A percentile compares a stretch with the other conserved stretches of the same genome.
These are phyloP conservation scores for Enteromius anoplus DNA, from an alignment of 2,797 vertebrate genomes.

Conservation along the genomic window DNA sequence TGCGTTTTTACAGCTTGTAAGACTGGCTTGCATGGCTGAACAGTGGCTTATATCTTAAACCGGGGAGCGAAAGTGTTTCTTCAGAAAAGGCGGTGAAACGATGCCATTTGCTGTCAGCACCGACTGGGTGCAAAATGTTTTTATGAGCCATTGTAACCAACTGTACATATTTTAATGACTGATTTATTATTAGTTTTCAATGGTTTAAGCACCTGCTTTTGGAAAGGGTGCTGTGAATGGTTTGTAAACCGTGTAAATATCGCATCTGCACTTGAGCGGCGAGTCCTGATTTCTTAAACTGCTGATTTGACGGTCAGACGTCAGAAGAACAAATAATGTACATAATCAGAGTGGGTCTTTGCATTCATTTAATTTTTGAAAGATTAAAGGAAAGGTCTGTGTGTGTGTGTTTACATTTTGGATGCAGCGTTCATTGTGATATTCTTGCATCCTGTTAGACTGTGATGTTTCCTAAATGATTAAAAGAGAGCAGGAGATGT, in stretches of 20 bases:
- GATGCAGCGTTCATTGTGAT: slow-evolving; percentile 49
- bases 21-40: slow-evolving; percentile 76
- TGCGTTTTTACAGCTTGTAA: slow-evolving; percentile 51
- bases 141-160: slow-evolving; percentile 62
- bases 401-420: slow-evolving; percentile 57
- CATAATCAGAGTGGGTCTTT: slow-evolving; percentile 67
- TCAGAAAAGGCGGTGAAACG: slow-evolving; percentile 54
- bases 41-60: slow-evolving; percentile 73
- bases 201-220: slow-evolving; percentile 55
- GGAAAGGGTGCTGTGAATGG: slow-evolving; percentile 69
- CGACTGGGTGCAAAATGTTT: slow-evolving; percentile 48
- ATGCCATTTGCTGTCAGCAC: slow-evolving; percentile 44
- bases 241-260: slow-evolving; percentile 78
- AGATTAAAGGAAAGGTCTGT: slow-evolving; percentile 55
- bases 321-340: slow-evolving; percentile 73
- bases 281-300: slow-evolving; percentile 44
- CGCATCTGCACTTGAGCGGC: slow-evolving; percentile 56
- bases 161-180: slow-evolving; percentile 48
- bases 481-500: slow-evolving; percentile 2
- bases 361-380: slow-evolving; percentile 62
- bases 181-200: slow-evolving; percentile 68
- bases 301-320: slow-evolving; percentile 64
- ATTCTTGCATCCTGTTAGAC: slow-evolving; percentile 54
- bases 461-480: slow-evolving; percentile 52
- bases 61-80: slow-evolving; percentile 62